Evolutionary conservation across 2,113 vertebrate genomes (phyloP).

Genomic region (Papio anubis): DNA sequence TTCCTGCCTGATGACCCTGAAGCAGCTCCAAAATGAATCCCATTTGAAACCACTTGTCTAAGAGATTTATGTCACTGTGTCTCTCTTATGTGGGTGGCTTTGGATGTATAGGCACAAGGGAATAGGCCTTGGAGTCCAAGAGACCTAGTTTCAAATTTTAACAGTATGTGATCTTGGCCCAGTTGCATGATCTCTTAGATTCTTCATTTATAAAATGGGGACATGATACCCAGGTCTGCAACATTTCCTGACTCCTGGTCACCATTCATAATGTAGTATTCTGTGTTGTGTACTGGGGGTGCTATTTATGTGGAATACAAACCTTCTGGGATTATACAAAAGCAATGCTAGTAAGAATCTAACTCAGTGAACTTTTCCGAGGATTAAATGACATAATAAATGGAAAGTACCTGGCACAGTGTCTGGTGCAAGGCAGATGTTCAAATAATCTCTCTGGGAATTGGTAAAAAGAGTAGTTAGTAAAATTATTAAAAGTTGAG

Average conservation of each 20-base stretch:
- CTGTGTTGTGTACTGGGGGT: background rate
- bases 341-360: background rate
- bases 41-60: background rate
- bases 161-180: background rate
- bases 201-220: background rate
- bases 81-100: background rate
- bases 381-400: background rate
- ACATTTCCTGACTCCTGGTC: background rate
- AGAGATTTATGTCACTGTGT: background rate
- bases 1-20: background rate
- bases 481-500: conserved; percentile 11
- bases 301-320: background rate
- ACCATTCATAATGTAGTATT: background rate
- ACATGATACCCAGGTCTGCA: background rate
- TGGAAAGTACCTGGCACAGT: background rate
- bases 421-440: background rate
- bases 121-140: background rate
- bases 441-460: conserved; percentile 24
- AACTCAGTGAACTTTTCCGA: background rate
- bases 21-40: background rate
- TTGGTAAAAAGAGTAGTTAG: background rate
- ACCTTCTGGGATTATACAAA: background rate
- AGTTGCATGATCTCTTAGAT: background rate
- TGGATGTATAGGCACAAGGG: background rate
- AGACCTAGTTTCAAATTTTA: background rate